Evolutionary conservation across 2,888 invertebrate genomes (phyloP).

Genomic region (Trypoxylon attenuatum): DNA sequence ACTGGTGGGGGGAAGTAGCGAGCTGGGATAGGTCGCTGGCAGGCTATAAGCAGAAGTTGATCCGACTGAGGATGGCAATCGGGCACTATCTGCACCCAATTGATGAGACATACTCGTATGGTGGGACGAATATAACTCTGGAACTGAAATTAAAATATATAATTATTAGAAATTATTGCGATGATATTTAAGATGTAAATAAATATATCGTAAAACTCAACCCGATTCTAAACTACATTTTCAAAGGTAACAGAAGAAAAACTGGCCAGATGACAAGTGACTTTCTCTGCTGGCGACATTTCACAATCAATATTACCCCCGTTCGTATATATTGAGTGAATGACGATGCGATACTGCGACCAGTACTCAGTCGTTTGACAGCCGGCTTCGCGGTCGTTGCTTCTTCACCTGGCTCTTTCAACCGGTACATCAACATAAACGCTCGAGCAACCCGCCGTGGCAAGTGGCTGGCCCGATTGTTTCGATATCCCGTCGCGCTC

Average conservation of each 20-base stretch:
- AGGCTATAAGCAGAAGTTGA: constrained; percentile 70
- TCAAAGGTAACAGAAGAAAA: background rate
- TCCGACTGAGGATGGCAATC: constrained; percentile 72
- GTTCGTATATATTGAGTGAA: constrained; percentile 42
- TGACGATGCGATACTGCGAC: constrained; percentile 29
- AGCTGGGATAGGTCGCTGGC: constrained; percentile 75
- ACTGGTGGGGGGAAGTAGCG: constrained; percentile 63
- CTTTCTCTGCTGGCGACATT: background rate
- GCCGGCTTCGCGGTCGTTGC: background rate
- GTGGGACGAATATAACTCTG: constrained; percentile 73
- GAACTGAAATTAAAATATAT: constrained; percentile 40
- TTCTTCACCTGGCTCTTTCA: constrained; percentile 6
- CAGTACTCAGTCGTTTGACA: no score
- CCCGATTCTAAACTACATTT: background rate
- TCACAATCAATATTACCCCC: constrained; percentile 24
- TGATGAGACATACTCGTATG: constrained; percentile 69
- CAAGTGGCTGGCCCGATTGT: constrained; percentile 51
- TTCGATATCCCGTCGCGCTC: constrained; percentile 53
- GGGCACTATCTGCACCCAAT: constrained; percentile 67
- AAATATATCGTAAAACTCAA: no score
- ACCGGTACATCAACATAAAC: background rate
- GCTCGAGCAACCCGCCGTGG: constrained; percentile 7
- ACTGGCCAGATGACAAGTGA: background rate
- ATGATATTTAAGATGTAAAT: background rate
- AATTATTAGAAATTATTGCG: background rate